These are phyloP conservation scores for Melipona quadrifasciata DNA, from an alignment of 1,140 invertebrate genomes.

Conservation along the genomic window DNA sequence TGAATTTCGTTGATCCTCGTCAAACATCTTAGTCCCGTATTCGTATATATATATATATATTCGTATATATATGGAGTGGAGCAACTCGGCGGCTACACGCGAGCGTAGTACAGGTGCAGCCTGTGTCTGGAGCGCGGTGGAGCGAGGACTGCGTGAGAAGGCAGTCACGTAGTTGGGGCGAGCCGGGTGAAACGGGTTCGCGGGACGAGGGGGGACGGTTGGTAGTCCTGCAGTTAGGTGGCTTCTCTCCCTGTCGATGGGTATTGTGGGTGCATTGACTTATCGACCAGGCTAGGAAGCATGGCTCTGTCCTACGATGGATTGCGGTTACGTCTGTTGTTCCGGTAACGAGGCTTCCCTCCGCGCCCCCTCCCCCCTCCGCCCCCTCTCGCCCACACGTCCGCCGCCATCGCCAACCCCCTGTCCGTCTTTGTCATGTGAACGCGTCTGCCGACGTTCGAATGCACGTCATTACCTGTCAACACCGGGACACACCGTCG, in stretches of 20 bases:
- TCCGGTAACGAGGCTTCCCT: constrained; percentile 71
- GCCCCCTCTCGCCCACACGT: constrained; percentile 22
- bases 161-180: constrained; percentile 24
- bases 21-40: not conserved
- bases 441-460: constrained; percentile 9
- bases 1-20: not conserved
- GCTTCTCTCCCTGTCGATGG: constrained; percentile 69
- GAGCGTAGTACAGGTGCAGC: constrained; percentile 37
- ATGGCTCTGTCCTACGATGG: constrained; percentile 68
- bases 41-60: no score
- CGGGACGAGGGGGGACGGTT: constrained; percentile 41
- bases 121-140: constrained; percentile 36
- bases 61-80: not conserved
- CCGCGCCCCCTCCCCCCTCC: constrained; percentile 29
- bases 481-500: constrained; percentile 33
- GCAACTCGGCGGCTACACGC: constrained; percentile 33
- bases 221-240: constrained; percentile 64
- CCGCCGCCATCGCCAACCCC: not conserved
- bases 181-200: constrained; percentile 39
- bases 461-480: constrained; percentile 62
- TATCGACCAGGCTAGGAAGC: constrained; percentile 71
- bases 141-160: constrained; percentile 42
- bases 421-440: constrained; percentile 52
- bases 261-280: constrained; percentile 76
- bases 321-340: constrained; percentile 77